Conservation (phyloP, 2,113 vertebrate species). For the Thryonomys swinderianus region DNA sequence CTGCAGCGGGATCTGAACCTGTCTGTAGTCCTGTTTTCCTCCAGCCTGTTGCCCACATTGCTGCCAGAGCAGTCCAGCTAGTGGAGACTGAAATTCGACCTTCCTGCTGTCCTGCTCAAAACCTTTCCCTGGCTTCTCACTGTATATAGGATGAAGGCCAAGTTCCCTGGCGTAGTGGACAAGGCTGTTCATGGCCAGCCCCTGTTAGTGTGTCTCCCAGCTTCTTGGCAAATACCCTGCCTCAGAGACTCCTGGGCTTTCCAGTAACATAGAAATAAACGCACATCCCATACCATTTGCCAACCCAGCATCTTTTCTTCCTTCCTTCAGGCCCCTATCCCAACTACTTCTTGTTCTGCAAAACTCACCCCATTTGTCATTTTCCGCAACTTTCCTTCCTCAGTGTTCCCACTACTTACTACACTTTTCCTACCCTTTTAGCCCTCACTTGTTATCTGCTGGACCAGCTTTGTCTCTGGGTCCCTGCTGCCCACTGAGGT, state of each 20-base stretch:
- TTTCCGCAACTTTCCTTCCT: neutral
- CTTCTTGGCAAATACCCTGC: neutral
- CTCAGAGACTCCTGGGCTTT: neutral
- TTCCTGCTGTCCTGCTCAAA: neutral
- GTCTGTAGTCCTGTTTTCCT: neutral
- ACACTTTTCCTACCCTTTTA: neutral
- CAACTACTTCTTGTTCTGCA: neutral
- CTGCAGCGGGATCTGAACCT: neutral
- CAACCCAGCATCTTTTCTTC: neutral
- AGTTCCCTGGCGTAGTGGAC: neutral
- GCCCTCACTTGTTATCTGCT: neutral
- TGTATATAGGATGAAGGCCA: slow-evolving; percentile 20
- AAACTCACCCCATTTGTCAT: neutral
- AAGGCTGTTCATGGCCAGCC: slow-evolving; percentile 20
- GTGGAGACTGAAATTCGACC: neutral
- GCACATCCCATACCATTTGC: neutral
- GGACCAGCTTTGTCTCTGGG: neutral
- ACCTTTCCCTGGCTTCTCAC: neutral
- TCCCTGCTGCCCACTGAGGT: neutral
- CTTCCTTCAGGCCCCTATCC: neutral
- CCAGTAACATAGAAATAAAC: neutral
- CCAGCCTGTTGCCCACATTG: neutral
- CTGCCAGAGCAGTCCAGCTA: neutral
- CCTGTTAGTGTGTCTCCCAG: neutral
- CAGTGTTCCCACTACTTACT: neutral